phyloP scores from a whole-genome alignment of 2,113 vertebrate genomes.

The Motacilla tschutschensis region DNA sequence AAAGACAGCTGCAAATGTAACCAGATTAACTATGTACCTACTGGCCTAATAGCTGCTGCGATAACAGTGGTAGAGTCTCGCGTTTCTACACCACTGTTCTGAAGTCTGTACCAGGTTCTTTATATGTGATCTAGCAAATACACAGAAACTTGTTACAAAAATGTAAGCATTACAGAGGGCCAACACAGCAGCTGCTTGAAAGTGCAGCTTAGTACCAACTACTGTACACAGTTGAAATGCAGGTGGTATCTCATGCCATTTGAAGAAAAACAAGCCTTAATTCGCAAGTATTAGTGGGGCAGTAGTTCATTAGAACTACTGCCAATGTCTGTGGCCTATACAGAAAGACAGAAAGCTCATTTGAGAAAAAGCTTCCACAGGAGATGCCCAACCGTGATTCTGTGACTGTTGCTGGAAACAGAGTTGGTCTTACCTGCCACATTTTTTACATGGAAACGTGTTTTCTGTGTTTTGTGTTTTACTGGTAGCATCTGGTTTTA shows the following conservation, averaged over 20 bases:
- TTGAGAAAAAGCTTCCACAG: neutral
- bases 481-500: constrained; percentile 60
- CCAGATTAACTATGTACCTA: neutral
- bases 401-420: neutral
- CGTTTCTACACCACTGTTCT: neutral
- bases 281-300: neutral
- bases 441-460: constrained; percentile 98
- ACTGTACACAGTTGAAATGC: neutral
- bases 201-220: neutral
- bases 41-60: neutral
- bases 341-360: neutral
- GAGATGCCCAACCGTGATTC: neutral
- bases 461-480: constrained; percentile 84
- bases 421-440: constrained; percentile 84
- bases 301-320: neutral
- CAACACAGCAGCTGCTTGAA: neutral
- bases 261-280: neutral
- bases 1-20: neutral
- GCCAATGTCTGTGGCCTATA: neutral
- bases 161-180: neutral
- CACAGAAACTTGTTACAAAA: neutral
- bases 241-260: neutral
- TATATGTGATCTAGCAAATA: neutral
- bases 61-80: accelerated
- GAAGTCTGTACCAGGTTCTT: neutral